phyloP scores from a whole-genome alignment of 2,888 invertebrate genomes.

The Drosophila flavopinicola region DNA sequence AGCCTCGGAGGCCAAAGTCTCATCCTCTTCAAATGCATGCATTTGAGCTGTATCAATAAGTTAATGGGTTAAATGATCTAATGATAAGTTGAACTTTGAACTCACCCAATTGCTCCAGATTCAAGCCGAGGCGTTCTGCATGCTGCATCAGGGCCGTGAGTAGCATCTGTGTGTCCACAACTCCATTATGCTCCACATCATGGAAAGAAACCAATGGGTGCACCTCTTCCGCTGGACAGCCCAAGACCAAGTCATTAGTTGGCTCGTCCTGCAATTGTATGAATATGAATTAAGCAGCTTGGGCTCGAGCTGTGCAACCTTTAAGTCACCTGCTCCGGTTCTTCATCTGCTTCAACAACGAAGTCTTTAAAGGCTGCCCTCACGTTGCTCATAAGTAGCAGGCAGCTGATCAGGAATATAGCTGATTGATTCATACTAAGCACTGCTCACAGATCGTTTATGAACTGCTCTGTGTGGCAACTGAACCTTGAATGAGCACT shows the following conservation, averaged over 20 bases:
- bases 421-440: conserved; percentile 31
- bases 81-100: not conserved
- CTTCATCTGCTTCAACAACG: conserved; percentile 50
- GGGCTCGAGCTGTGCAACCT: not conserved
- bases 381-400: conserved; percentile 24
- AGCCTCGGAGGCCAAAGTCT: not conserved
- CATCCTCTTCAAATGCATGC: conserved; percentile 2
- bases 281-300: not conserved
- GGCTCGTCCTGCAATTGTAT: conserved; percentile 6
- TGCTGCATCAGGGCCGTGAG: conserved; percentile 52
- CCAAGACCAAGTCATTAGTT: conserved; percentile 12
- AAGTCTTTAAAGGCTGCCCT: conserved; percentile 68
- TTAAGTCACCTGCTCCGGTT: conserved; percentile 16
- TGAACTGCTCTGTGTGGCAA: conserved; percentile 21
- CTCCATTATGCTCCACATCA: conserved; percentile 40
- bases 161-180: conserved; percentile 45
- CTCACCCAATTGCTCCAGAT: conserved; percentile 55
- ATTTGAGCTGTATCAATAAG: conserved; percentile 2
- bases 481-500: conserved; percentile 51
- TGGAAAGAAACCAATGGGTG: conserved; percentile 20
- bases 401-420: conserved; percentile 17
- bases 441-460: not conserved
- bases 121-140: conserved; percentile 56
- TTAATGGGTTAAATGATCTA: not conserved
- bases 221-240: conserved; percentile 12